Base-by-base conservation (phyloP, 2,888 invertebrate species). In the Acleris emargana region DNA sequence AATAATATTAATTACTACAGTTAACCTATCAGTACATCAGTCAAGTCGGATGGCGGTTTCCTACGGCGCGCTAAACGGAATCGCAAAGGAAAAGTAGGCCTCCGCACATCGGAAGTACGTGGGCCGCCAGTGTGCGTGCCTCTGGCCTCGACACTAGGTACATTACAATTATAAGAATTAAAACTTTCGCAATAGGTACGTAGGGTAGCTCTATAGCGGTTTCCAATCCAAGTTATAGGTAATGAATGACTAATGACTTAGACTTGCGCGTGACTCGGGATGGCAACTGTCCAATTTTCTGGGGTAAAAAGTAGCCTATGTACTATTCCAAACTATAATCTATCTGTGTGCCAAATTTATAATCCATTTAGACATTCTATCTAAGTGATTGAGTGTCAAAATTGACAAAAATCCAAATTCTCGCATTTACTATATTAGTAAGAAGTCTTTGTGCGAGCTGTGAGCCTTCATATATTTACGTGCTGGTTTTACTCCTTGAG, bases 51-150 rank as follows among this genome's bases (percentile, higher is more conserved):
- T 42, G 59, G 43, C 43, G 38, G 52, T 67, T 67, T 68, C 64
- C 64, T 61, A 45, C 64, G n/a, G 5, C 38, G 42, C 42, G 49
- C 50, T 60, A 57, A 55, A 50, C 20, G 9, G 45, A 54, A 50
- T 52, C 55, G 55, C 52, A 11, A 66, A 59, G 69, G 66, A 69
- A 67, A 75, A 70, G 68, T 73, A 68, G 71, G 69, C 58, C 68
- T 69, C 67, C 69, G 67, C 67, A 68, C 70, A 68, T 73, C 73
- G 76, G 76, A 75, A 74, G 70, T 75, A 68, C 69, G 73, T 71
- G 63, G 69, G 70, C 68, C 61, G 67, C 70, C 55, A 1, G 49
- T 51, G 25, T 25, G 57, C 25, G 38, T 38, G 38, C 38, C 13
- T 38, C 38, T 13, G 9, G 38, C 38, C 38, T 38, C n/a, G 5